Evolutionary conservation across 2,888 invertebrate genomes (phyloP).

Genomic region (Dasysyrphus albostriatus): DNA sequence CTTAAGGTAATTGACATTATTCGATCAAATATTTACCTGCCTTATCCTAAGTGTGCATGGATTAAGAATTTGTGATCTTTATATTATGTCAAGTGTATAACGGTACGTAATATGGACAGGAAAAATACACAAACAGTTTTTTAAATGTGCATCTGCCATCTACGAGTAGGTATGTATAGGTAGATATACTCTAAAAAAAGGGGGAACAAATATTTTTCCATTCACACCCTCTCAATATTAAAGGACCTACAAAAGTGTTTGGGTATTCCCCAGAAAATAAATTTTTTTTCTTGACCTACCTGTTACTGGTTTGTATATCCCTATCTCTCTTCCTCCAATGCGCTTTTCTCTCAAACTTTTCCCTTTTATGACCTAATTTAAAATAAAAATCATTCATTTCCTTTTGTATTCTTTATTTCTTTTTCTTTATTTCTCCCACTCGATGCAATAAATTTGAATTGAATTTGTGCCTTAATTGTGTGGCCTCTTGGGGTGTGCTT

Average conservation of each 20-base stretch:
- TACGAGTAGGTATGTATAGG: too few species aligned
- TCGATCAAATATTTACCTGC: slow-evolving; percentile 18
- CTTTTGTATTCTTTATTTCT: slow-evolving; percentile 5
- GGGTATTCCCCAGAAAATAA: slow-evolving; percentile 1
- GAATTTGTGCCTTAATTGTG: slow-evolving; percentile 63
- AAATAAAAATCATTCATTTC: slow-evolving; percentile 37
- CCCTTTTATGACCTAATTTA: slow-evolving; percentile 69
- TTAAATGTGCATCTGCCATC: slow-evolving; percentile 38
- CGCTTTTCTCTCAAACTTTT: not conserved
- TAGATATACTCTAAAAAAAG: not conserved
- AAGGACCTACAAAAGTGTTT: not conserved
- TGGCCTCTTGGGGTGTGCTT: slow-evolving; percentile 63
- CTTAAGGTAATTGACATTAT: slow-evolving; percentile 13
- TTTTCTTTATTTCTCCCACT: slow-evolving; percentile 55
- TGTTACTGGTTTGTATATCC: not conserved
- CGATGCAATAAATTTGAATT: slow-evolving; percentile 47
- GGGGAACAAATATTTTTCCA: not conserved
- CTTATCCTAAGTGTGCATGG: slow-evolving; percentile 18
- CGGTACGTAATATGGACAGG: slow-evolving; percentile 1
- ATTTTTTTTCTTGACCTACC: not conserved
- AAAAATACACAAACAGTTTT: slow-evolving; percentile 6
- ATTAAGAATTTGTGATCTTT: slow-evolving; percentile 44
- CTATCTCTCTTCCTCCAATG: not conserved
- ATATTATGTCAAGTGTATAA: slow-evolving; percentile 44
- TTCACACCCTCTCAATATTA: not conserved